These are phyloP conservation scores for Drosophila burlai DNA, from an alignment of 1,140 invertebrate species.

Conservation along the genomic window DNA sequence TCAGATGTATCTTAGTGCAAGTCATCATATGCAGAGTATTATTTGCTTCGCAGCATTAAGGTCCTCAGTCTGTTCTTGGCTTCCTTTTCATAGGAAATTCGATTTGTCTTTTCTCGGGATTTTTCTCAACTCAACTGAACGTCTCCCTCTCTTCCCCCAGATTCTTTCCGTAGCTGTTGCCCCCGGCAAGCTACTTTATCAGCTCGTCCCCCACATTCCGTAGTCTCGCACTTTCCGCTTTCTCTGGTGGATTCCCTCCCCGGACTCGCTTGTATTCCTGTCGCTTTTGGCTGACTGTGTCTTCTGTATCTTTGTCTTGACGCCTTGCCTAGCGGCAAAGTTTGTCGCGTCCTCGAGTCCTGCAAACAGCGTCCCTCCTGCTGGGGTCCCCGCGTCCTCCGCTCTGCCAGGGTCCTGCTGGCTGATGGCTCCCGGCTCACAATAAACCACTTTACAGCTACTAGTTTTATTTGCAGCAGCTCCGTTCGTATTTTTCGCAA, in stretches of 20 bases:
- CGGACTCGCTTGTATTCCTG: constrained; percentile 23
- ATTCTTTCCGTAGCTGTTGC: constrained; percentile 3
- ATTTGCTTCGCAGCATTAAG: not conserved
- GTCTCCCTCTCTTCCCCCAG: not conserved
- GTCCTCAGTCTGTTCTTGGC: constrained; percentile 8
- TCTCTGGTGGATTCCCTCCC: not conserved
- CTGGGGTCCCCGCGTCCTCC: not conserved
- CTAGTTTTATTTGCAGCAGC: constrained; percentile 56
- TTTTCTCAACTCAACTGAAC: constrained; percentile 6
- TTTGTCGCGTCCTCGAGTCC: constrained; percentile 66
- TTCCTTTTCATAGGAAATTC: constrained; percentile 53
- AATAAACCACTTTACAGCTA: constrained; percentile 80
- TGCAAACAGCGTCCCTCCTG: constrained; percentile 4
- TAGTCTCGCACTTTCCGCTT: constrained; percentile 7
- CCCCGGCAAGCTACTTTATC: constrained; percentile 73
- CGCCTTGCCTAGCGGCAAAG: constrained; percentile 72
- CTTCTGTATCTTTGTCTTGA: constrained; percentile 49
- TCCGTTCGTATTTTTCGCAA: constrained; percentile 46
- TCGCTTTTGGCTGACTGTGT: constrained; percentile 40
- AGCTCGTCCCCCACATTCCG: constrained; percentile 45
- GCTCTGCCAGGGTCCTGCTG: constrained; percentile 12
- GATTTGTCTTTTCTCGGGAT: constrained; percentile 56
- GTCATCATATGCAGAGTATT: constrained; percentile 4
- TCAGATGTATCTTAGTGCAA: not conserved
- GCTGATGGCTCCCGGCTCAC: constrained; percentile 55